Evolutionary conservation across 2,888 invertebrate species (phyloP), one percentile per base, ranked within the genome.

Genomic region (Tricholauxania praeusta): DNA sequence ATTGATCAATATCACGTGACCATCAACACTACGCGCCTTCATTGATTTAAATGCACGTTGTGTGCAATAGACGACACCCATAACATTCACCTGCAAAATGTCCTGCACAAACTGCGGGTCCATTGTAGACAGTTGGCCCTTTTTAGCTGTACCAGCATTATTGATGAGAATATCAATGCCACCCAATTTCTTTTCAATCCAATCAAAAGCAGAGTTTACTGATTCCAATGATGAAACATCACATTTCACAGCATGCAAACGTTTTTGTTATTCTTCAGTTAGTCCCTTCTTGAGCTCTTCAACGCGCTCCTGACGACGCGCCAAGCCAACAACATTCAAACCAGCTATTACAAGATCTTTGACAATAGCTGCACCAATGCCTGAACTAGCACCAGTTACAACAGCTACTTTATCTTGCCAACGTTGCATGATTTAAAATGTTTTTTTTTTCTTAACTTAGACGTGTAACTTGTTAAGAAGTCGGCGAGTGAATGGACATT

Each of bases 351-450:
- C 86, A 55, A 91, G 82, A 70, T 87, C 86, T 74, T 83, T 79
- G 6, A 86, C 85, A 53, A 89, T 86, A 6, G 88, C 88, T 3
- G 88, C 89, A 32, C 90, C 92, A 70, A 92, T 91, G 5, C 92
- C 92, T 0, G 89, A 87, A 81, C 91, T 91, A 10, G 91, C 91
- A 1, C 92, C 92, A 0, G 91, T 92, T 57, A 92, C 91, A 22
- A 92, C 88, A 0, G 91, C 92, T 0, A 90, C 89, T 78, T 90
- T 89, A 74, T 90, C 90, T 6, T 81, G 79, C 91, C 91, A 92
- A 66, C 90, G 89, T 28, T 92, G 90, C 89, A 90, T 89, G 51
- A 3, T 57, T 55, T 53, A 17, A 28, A 39, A 7, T 49, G 10
- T 28, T 28, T 28, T 28, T 51, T 49, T 60, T 64, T 51, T 19